These are phyloP conservation scores for Zelostemma sp. DNA, from an alignment of 1,140 invertebrate genomes.

Conservation along the genomic window DNA sequence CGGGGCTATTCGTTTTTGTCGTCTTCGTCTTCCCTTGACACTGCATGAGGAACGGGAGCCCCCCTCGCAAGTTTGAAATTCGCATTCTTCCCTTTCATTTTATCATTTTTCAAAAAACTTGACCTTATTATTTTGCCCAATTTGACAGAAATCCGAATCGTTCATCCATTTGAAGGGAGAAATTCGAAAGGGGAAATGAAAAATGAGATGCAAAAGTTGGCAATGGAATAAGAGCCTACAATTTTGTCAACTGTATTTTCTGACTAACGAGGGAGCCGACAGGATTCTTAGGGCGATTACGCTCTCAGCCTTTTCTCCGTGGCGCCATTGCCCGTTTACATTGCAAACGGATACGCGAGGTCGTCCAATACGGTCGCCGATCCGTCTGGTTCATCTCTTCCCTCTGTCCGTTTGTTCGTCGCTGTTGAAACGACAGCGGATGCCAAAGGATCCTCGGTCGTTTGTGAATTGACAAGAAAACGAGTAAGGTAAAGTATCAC, in stretches of 20 bases:
- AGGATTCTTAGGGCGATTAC: constrained; percentile 5
- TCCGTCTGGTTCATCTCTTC: constrained; percentile 24
- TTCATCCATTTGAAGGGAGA: too few relatives aligned
- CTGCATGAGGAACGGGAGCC: constrained; percentile 49
- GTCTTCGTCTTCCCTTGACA: constrained; percentile 34
- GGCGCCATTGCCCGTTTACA: constrained; percentile 17
- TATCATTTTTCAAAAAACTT: too few relatives aligned
- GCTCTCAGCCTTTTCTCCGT: constrained; percentile 8
- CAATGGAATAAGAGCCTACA: constrained; percentile 8
- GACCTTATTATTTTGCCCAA: too few relatives aligned
- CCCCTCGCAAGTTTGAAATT: too few relatives aligned
- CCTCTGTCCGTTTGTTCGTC: constrained; percentile 11
- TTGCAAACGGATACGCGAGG: constrained; percentile 18
- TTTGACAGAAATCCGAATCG: too few relatives aligned
- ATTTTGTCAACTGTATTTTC: constrained; percentile 12
- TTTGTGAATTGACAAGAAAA: constrained; percentile 39
- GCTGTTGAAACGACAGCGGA: constrained; percentile 14
- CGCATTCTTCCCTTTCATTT: too few relatives aligned
- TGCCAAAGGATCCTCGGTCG: constrained; percentile 11
- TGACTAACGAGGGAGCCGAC: constrained; percentile 12
- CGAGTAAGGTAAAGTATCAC: constrained; percentile 40
- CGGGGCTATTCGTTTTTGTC: constrained; percentile 24
- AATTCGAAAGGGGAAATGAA: background rate
- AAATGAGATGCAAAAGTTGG: constrained; percentile 3
- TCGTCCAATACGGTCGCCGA: constrained; percentile 20